phyloP scores from a whole-genome alignment of 2,797 vertebrate genomes.

The Spizella passerina region DNA sequence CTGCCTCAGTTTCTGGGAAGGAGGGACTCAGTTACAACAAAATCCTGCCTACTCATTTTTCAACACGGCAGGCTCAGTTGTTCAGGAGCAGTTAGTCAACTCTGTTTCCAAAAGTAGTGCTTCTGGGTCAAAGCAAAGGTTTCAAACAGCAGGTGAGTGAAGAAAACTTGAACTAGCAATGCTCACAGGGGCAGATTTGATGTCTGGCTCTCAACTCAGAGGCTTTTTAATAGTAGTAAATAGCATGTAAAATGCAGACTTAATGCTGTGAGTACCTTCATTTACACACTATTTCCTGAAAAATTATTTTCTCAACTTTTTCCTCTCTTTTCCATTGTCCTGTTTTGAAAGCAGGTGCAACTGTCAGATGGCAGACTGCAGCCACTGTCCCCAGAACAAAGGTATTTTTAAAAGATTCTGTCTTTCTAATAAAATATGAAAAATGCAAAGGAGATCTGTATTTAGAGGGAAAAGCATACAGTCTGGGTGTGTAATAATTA shows the following conservation, averaged over 20 bases:
- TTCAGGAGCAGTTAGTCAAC: not conserved
- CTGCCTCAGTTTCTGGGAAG: not conserved
- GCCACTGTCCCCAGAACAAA: slow-evolving; percentile 76
- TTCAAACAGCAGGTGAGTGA: not conserved
- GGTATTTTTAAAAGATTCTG: slow-evolving; percentile 46
- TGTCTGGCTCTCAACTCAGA: not conserved
- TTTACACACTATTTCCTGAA: not conserved
- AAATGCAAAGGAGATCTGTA: not conserved
- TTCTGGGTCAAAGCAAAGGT: not conserved
- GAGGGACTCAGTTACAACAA: not conserved
- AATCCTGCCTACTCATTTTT: not conserved
- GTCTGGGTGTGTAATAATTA: not conserved
- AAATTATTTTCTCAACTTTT: not conserved
- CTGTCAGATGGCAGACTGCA: slow-evolving; percentile 74
- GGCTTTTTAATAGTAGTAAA: not conserved
- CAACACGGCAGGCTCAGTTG: not conserved
- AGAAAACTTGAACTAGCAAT: not conserved
- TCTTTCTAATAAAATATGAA: not conserved
- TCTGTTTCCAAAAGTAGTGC: not conserved
- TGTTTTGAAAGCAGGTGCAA: slow-evolving; percentile 65
- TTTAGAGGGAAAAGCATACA: not conserved
- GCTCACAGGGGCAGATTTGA: not conserved
- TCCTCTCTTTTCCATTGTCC: not conserved
- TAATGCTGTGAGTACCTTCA: not conserved
- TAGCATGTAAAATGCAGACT: not conserved